Percentiles rank a stretch among this genome's conserved stretches.
Evolutionary conservation across 2,797 vertebrate genomes (phyloP).

Genomic region (Enteromius trimaculatus): DNA sequence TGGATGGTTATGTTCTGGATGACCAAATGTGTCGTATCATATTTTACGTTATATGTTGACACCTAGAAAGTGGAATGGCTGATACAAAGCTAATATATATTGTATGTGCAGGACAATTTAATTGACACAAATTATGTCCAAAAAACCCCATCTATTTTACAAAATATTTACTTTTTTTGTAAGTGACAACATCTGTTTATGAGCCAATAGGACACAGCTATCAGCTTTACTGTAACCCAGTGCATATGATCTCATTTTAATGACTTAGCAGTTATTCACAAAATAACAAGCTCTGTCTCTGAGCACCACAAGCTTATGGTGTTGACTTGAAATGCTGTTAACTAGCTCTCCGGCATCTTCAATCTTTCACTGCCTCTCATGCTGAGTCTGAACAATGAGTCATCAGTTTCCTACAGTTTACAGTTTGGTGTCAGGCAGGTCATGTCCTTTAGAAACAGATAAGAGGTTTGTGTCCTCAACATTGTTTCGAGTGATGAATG

Average conservation of each 20-base stretch:
- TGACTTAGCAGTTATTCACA: conserved; percentile 14
- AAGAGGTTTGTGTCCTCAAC: conserved; percentile 8
- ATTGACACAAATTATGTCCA: background rate
- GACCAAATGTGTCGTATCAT: background rate
- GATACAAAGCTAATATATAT: background rate
- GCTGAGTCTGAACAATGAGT: background rate
- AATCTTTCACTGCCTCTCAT: background rate
- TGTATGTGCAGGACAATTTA: conserved; percentile 1
- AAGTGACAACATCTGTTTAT: background rate
- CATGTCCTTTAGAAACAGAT: conserved; percentile 24
- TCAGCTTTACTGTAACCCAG: background rate
- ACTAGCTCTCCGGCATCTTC: background rate
- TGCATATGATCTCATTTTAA: background rate
- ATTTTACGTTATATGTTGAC: background rate
- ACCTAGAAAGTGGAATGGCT: background rate
- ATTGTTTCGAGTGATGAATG: conserved; percentile 3
- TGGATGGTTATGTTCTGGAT: background rate
- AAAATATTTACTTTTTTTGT: background rate
- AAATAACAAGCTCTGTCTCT: background rate
- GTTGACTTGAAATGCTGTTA: conserved; percentile 9
- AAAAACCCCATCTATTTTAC: background rate
- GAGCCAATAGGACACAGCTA: background rate
- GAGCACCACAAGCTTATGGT: background rate
- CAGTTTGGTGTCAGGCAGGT: background rate
- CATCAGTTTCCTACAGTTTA: background rate